Evolutionary conservation across 2,113 vertebrate species (phyloP), one percentile per base, ranked within the genome.

Genomic region (Lepisosteus osseus): DNA sequence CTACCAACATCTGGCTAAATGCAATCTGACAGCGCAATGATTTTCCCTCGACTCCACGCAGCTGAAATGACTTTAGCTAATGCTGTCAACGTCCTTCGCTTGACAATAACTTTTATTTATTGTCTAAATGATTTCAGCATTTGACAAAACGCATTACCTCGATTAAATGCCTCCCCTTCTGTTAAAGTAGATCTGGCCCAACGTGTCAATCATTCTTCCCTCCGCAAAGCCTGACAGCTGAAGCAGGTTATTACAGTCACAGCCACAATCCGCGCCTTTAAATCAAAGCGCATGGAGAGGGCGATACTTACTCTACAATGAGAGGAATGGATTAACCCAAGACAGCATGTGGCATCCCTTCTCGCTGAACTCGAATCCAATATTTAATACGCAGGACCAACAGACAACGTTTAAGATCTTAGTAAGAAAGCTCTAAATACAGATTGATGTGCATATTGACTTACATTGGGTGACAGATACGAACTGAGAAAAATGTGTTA

Each of bases 81-180:
- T 72, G 67, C 72, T 66, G 68, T 73, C 69, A 72, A 69, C 70
- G 54, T 62, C 67, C 56, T 41, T 7, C 7, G 64, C 61, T 74
- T 70, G 67, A 76, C 80, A 76, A 76, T 76, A 69, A 74, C 76
- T 70, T 71, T 62, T 72, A 70, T 79, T 79, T 79, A 72, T 77
- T 45, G 29, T 61, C 71, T 74, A 76, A 79, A 79, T 81, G 68
- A 72, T 82, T 79, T 74, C 55, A 9, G 70, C 76, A 74, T 71
- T 69, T 76, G 78, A 76, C 72, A 78, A 79, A 82, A 71, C 61
- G 62, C 80, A 79, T 82, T 82, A 80, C 69, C 73, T 67, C 55
- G 65, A 78, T 72, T 80, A 82, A 76, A 77, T 72, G 71, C 69
- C 71, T 65, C 45, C 73, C 68, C 68, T 61, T 61, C 56, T 57